Conservation (phyloP, 2,888 invertebrate species). For the Phrixothrix hirtus region DNA sequence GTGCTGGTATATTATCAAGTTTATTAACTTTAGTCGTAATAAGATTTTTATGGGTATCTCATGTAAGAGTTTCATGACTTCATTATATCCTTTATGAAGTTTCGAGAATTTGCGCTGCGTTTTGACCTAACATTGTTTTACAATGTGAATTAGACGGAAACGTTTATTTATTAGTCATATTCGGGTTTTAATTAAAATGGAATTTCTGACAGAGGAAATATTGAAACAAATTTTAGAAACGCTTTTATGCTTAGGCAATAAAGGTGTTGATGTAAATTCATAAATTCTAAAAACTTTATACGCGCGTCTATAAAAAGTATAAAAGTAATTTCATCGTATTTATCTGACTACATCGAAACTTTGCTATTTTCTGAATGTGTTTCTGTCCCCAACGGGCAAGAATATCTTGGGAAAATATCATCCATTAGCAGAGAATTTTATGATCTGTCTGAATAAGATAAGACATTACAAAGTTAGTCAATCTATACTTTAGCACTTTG, state of each 20-base stretch:
- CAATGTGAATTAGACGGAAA: no score
- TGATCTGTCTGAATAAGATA: constrained; percentile 51
- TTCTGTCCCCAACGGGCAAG: constrained; percentile 38
- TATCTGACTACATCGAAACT: constrained; percentile 24
- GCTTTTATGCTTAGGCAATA: no score
- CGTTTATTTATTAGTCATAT: no score
- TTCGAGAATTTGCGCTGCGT: no score
- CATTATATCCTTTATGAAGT: no score
- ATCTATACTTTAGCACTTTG: constrained; percentile 52
- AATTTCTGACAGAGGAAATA: no score
- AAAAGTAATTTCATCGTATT: constrained; percentile 16
- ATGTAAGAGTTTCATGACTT: constrained; percentile 16
- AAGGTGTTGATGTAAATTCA: no score
- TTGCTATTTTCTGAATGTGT: constrained; percentile 27
- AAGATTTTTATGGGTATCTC: constrained; percentile 16
- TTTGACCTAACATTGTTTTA: no score
- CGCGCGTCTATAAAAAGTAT: no score
- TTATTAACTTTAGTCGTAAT: constrained; percentile 23
- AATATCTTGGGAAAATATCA: constrained; percentile 46
- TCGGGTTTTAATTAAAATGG: no score
- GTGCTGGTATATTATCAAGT: constrained; percentile 15
- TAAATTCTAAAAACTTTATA: no score
- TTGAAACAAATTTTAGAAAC: no score
- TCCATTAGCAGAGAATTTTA: constrained; percentile 53
- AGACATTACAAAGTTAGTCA: constrained; percentile 55